Percentiles rank a stretch among this genome's conserved stretches.
Evolutionary conservation across 2,797 vertebrate species (phyloP).

Genomic region (Pangasius macronema): DNA sequence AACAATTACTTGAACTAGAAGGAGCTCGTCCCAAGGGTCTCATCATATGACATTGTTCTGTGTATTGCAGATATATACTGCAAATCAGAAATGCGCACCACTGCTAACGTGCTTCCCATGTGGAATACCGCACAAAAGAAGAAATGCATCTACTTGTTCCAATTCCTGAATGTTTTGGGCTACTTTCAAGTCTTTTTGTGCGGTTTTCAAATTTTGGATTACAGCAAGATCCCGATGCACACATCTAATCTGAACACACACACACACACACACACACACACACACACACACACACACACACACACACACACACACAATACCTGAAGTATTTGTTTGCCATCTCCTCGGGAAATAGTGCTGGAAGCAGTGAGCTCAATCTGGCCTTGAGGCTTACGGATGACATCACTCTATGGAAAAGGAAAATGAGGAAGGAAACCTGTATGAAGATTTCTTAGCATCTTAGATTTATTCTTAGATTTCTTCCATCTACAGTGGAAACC

Average conservation of each 20-base stretch:
- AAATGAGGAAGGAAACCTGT: neutral
- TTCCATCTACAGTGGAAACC: neutral
- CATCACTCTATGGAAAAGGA: conserved; percentile 84
- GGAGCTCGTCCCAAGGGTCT: too few species aligned
- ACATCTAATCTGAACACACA: neutral
- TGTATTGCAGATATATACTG: neutral
- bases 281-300: neutral
- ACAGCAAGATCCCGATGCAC: neutral
- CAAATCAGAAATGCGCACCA: neutral
- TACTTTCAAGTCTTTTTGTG: neutral
- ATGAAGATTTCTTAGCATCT: neutral
- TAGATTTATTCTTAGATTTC: too few species aligned
- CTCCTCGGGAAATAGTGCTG: conserved; percentile 88
- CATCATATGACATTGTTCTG: too few species aligned
- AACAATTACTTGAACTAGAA: too few species aligned
- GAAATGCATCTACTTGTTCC: neutral
- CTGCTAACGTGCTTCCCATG: neutral
- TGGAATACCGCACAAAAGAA: neutral
- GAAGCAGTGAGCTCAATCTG: conserved; percentile 91
- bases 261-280: neutral
- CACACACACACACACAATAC: conserved; percentile 64
- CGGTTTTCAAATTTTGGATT: neutral
- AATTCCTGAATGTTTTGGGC: neutral
- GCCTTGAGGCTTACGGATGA: conserved; percentile 94
- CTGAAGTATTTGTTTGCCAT: conserved; percentile 96